Base-by-base conservation (phyloP, 2,797 vertebrate species). In the Smutsia temminckii region DNA sequence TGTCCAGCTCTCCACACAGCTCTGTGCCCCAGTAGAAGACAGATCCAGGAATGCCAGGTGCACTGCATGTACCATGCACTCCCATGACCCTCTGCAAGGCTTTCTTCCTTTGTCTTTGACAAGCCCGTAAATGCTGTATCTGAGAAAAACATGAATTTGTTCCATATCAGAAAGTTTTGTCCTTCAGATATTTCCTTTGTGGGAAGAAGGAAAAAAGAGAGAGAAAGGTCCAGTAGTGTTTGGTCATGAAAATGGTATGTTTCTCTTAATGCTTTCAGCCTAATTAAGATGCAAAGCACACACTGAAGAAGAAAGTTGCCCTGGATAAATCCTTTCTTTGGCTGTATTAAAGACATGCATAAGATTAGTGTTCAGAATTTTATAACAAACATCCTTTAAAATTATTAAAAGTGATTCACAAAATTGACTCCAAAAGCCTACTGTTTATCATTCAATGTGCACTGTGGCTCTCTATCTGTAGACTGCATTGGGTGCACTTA, bases 161-260 rank as follows among this genome's bases (percentile, higher is more conserved):
- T 97, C 63, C 89, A 64, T 95, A 95, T 94, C 79, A 96, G 42
- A 93, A 93, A 95, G 27, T 87, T 97, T 75, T 89, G 66, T 81
- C 87, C 91, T 93, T 93, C 94, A 75, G 57, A 77, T 93, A 72
- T 95, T 97, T 97, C 94, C 68, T 92, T 95, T 93, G 71, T 74
- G 59, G 32, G 16, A 68, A 83, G 61, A 20, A 18, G 46, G 46
- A 32, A 42, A 91, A 64, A 85, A 79, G 72, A 86, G 81, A 71
- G 40, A 85, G 64, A 94, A 95, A 81, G 71, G 68, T 95, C 79
- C 93, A 85, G 13, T 71, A 91, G 63, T 66, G 34, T 94, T 95
- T 95, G 84, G 63, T 93, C 85, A 95, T 94, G 78, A 81, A 79
- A 75, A 90, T 72, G 77, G 63, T 86, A 92, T 89, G 89, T 77